phyloP scores from a whole-genome alignment of 2,888 invertebrate species.

The Epicampocera succincta region DNA sequence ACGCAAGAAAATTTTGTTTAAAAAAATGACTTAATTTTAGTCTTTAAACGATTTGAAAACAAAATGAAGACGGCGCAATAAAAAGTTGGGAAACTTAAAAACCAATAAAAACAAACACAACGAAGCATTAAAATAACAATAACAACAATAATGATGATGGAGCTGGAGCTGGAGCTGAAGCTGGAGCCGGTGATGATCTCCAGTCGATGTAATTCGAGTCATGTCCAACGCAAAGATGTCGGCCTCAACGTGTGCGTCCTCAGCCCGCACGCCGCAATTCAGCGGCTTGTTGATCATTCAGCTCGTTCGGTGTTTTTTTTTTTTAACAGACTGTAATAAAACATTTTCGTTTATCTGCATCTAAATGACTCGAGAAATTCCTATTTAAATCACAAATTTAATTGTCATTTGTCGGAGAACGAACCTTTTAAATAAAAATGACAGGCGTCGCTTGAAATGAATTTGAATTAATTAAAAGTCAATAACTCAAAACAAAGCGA shows the following conservation, averaged over 20 bases:
- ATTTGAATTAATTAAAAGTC: slow-evolving; percentile 31
- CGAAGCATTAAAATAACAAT: slow-evolving; percentile 2
- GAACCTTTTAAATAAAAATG: not conserved
- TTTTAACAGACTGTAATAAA: slow-evolving; percentile 28
- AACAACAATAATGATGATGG: not conserved
- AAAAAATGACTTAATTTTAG: slow-evolving; percentile 48
- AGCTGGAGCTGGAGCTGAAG: not conserved
- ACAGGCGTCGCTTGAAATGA: slow-evolving; percentile 4
- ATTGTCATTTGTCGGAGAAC: slow-evolving; percentile 8
- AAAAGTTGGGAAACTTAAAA: slow-evolving; percentile 16
- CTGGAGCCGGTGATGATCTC: not conserved
- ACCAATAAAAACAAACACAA: slow-evolving; percentile 32
- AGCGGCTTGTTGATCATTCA: slow-evolving; percentile 1
- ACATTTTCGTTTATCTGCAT: slow-evolving; percentile 26
- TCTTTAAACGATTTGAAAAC: not conserved
- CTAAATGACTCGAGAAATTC: slow-evolving; percentile 4
- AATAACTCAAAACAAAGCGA: slow-evolving; percentile 3
- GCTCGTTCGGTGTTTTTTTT: not conserved
- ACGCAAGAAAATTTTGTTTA: slow-evolving; percentile 14
- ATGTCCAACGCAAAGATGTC: not conserved
- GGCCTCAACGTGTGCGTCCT: not conserved
- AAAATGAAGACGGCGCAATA: too few relatives aligned
- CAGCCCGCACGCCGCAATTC: not conserved
- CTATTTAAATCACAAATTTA: not conserved
- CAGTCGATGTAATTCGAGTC: not conserved